Conservation (phyloP, 1,140 invertebrate species). For the Tetragonula clypearis region DNA sequence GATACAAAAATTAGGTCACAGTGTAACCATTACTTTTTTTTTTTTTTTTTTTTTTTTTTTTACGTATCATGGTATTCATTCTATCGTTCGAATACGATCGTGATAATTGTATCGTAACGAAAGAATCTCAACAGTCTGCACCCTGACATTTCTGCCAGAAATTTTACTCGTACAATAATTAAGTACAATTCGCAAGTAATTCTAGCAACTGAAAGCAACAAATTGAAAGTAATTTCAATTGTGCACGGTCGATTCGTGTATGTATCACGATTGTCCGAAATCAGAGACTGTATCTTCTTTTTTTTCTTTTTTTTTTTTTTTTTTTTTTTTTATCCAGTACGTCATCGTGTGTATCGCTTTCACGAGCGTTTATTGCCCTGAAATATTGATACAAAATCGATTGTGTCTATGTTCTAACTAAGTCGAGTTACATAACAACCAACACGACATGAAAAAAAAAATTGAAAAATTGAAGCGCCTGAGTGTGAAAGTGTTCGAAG, state of each 20-base stretch:
- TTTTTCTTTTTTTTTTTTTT: no score
- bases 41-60: background rate
- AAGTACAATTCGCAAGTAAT: background rate
- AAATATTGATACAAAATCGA: background rate
- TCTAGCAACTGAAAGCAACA: no score
- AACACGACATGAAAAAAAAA: background rate
- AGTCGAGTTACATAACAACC: background rate
- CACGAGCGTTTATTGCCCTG: background rate
- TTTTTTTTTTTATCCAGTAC: no score
- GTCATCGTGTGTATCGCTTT: background rate
- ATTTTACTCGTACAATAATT: no score
- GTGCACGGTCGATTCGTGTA: no score
- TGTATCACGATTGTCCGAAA: no score
- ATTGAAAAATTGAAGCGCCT: background rate
- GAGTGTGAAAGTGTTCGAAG: background rate
- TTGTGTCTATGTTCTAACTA: background rate
- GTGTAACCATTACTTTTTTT: background rate
- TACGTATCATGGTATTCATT: background rate
- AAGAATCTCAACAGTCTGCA: background rate
- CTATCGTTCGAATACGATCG: background rate
- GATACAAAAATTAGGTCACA: background rate
- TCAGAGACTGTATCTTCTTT: no score
- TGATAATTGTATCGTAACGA: background rate
- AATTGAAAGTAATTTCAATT: no score
- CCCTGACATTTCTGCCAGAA: background rate